Conservation (phyloP, 1,140 invertebrate species). For the Mactra quadrangularis region DNA sequence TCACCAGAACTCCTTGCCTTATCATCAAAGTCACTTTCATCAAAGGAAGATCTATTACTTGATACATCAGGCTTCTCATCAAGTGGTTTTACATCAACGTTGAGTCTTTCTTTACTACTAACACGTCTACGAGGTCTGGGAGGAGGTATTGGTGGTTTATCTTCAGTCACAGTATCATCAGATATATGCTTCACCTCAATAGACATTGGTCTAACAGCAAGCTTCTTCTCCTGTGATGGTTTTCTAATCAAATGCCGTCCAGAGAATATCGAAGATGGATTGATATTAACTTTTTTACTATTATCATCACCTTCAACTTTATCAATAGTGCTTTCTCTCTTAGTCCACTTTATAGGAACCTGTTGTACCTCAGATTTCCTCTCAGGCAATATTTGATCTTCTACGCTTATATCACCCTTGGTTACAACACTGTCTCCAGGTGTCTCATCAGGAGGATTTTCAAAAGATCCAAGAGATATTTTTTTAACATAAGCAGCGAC, state of each 20-base stretch:
- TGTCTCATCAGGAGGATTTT: not conserved
- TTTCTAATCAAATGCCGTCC: conserved; percentile 23
- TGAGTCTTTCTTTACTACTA: conserved; percentile 17
- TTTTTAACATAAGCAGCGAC: conserved; percentile 54
- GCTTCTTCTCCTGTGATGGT: conserved; percentile 16
- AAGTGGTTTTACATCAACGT: conserved; percentile 31
- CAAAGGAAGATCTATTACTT: not conserved
- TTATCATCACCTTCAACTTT: not conserved
- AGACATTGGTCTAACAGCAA: conserved; percentile 44
- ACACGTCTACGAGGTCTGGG: not conserved
- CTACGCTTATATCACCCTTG: not conserved
- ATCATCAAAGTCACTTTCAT: not conserved
- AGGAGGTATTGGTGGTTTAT: conserved; percentile 10
- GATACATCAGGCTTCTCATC: conserved; percentile 24
- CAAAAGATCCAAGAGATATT: conserved; percentile 22
- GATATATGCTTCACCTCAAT: conserved; percentile 14
- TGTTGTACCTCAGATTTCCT: too few relatives aligned
- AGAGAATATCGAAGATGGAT: conserved; percentile 38
- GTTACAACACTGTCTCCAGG: not conserved
- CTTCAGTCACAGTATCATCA: not conserved
- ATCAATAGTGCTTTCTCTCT: too few relatives aligned
- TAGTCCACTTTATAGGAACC: too few relatives aligned
- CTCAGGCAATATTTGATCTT: not conserved
- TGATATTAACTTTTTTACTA: conserved; percentile 11
- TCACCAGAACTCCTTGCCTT: not conserved